Percentiles rank a stretch among this genome's conserved stretches.
Evolutionary conservation across 2,888 invertebrate species (phyloP).

Genomic region (Lasioglossum marginatum): DNA sequence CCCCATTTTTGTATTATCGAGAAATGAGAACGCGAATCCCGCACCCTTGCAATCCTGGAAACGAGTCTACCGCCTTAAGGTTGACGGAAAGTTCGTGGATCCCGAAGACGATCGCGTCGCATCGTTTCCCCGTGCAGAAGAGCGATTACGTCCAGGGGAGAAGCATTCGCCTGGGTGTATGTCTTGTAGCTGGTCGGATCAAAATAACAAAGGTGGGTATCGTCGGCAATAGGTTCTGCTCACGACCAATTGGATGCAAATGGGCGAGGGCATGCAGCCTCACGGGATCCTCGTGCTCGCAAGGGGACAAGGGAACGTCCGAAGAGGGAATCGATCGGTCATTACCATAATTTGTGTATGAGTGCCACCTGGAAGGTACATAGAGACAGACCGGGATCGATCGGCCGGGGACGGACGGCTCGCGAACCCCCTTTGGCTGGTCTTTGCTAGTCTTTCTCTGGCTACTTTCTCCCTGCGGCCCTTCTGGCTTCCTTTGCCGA

Average conservation of each 20-base stretch:
- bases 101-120: background rate
- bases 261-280: constrained; percentile 17
- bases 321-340: constrained; percentile 72
- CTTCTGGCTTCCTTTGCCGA: constrained; percentile 59
- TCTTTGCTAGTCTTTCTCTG: constrained; percentile 29
- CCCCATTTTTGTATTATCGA: no score
- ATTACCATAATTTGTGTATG: constrained; percentile 82
- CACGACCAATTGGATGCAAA: constrained; percentile 67
- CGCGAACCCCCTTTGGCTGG: constrained; percentile 38
- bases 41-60: no score
- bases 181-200: constrained; percentile 73
- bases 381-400: constrained; percentile 60
- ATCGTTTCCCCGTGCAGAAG: background rate
- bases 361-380: constrained; percentile 79
- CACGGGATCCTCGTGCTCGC: background rate
- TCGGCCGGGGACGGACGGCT: constrained; percentile 37
- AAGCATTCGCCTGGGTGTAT: constrained; percentile 1
- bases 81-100: background rate
- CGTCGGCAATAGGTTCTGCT: constrained; percentile 16
- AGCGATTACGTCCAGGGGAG: background rate
- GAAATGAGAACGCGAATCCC: no score
- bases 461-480: constrained; percentile 42
- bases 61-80: no score
- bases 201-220: constrained; percentile 72
- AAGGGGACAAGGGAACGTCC: constrained; percentile 39